Conservation (phyloP, 2,113 vertebrate species). For the Sigmodon hispidus region DNA sequence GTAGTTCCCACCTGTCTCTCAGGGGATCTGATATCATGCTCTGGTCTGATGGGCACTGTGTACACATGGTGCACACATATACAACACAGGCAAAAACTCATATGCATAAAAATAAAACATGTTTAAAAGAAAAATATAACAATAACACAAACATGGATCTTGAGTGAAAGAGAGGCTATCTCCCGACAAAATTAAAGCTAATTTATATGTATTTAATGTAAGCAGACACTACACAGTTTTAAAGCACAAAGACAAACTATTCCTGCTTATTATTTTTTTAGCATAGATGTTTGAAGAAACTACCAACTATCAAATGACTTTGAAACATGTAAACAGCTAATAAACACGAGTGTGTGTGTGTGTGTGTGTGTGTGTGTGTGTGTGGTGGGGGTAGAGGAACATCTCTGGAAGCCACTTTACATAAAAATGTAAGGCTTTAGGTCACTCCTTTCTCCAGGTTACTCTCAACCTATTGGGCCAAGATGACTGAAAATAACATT, state of each 20-base stretch:
- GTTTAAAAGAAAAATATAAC: background rate
- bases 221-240: background rate
- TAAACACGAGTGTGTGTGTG: background rate
- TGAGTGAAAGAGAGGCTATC: background rate
- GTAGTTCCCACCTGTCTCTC: background rate
- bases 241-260: background rate
- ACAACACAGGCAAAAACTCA: background rate
- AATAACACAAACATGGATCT: background rate
- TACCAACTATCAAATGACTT: background rate
- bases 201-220: background rate
- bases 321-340: background rate
- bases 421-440: background rate
- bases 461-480: background rate
- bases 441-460: background rate
- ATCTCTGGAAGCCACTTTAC: background rate
- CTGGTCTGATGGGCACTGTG: background rate
- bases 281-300: background rate
- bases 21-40: background rate
- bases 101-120: background rate
- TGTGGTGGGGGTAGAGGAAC: background rate
- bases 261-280: background rate
- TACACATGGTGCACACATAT: background rate
- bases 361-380: fast-evolving
- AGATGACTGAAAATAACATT: slow-evolving; percentile 2
- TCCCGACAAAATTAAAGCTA: background rate